These are phyloP conservation scores for Drosophila mayaguana DNA, from an alignment of 2,888 invertebrate species.

Conservation along the genomic window DNA sequence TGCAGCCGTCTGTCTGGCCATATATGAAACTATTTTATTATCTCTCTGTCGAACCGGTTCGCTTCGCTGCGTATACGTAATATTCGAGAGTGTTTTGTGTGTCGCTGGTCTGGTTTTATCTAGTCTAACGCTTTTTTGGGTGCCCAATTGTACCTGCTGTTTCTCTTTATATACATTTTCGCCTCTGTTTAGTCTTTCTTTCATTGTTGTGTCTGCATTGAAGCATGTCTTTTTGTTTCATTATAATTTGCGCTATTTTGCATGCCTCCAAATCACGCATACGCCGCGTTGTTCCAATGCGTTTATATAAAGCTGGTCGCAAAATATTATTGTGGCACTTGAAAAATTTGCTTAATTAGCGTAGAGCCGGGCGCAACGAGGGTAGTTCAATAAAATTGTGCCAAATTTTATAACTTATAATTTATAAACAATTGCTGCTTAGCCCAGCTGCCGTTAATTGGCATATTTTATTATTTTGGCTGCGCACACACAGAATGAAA, in stretches of 20 bases:
- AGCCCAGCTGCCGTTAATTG: neutral
- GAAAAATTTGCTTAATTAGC: conserved; percentile 64
- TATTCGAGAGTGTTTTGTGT: conserved; percentile 23
- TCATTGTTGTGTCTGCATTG: conserved; percentile 53
- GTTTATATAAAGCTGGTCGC: conserved; percentile 14
- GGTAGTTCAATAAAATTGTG: conserved; percentile 3
- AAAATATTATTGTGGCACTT: conserved; percentile 57
- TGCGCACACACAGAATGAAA: neutral
- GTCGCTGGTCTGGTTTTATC: conserved; percentile 43
- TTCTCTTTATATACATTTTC: conserved; percentile 12
- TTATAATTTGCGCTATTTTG: conserved; percentile 67
- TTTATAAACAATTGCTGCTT: neutral
- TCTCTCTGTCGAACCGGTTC: conserved; percentile 60
- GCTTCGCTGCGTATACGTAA: conserved; percentile 72
- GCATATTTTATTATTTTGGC: neutral
- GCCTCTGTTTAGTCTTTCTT: conserved; percentile 3
- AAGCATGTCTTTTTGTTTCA: conserved; percentile 60
- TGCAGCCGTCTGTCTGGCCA: conserved; percentile 8
- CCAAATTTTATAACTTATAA: neutral
- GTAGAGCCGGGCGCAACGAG: conserved; percentile 21
- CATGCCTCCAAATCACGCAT: conserved; percentile 53
- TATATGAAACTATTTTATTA: conserved; percentile 51
- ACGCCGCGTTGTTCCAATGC: conserved; percentile 23
- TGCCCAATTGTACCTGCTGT: conserved; percentile 47
- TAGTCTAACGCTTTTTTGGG: conserved; percentile 37